A percentile compares a stretch with the other conserved stretches of the same genome.
Evolutionary conservation across 1,140 invertebrate genomes (phyloP).

Genomic region (Delia radicum): DNA sequence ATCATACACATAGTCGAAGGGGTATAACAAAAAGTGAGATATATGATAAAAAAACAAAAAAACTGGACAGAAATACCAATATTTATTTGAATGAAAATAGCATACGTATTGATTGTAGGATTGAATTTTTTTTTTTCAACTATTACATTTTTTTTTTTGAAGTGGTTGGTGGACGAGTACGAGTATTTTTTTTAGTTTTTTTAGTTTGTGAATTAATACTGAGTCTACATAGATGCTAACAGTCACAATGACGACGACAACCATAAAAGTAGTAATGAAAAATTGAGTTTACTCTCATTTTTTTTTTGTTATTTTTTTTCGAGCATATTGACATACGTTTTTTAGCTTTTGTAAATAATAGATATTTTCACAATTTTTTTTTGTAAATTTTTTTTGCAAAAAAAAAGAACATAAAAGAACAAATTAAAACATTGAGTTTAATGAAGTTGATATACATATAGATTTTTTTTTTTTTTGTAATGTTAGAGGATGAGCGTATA

Average conservation of each 20-base stretch:
- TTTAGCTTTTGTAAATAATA: not conserved
- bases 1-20: not conserved
- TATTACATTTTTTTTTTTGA: not conserved
- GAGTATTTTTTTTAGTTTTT: constrained; percentile 1
- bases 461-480: not conserved
- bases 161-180: constrained; percentile 2
- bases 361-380: not conserved
- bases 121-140: not conserved
- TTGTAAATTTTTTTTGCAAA: not conserved
- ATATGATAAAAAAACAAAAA: not conserved
- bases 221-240: constrained; percentile 28
- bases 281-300: constrained; percentile 18
- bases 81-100: not conserved
- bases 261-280: constrained; percentile 30
- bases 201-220: constrained; percentile 3
- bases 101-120: not conserved
- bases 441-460: constrained; percentile 6
- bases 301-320: constrained; percentile 9
- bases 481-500: not conserved
- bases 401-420: not conserved
- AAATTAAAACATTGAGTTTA: constrained; percentile 21
- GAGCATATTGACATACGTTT: not conserved
- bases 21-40: not conserved
- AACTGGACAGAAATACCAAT: not conserved
- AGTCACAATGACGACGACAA: constrained; percentile 29